Conservation (phyloP, 2,113 vertebrate genomes). For the Rhea pennata region DNA sequence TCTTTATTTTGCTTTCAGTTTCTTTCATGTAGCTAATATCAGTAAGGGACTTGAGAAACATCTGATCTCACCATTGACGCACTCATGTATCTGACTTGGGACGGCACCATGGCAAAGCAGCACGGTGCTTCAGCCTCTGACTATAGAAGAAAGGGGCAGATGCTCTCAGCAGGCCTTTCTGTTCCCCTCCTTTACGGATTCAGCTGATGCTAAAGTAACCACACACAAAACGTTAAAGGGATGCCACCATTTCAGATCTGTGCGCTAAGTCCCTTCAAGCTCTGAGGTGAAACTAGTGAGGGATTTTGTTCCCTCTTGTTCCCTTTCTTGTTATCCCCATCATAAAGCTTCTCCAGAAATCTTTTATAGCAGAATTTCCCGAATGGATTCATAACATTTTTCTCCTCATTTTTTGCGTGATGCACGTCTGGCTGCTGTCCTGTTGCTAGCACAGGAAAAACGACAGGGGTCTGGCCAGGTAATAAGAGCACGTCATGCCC, state of each 20-base stretch:
- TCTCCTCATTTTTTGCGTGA: background rate
- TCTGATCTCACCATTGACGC: background rate
- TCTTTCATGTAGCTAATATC: background rate
- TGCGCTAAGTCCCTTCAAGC: background rate
- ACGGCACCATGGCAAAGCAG: background rate
- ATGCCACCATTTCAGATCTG: background rate
- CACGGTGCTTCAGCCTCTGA: background rate
- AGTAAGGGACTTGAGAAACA: background rate
- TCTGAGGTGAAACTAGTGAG: background rate
- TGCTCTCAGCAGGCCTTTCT: background rate
- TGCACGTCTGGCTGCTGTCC: background rate
- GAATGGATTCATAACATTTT: background rate
- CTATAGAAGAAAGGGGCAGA: background rate
- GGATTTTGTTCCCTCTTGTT: background rate
- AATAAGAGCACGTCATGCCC: background rate
- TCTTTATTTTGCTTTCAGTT: constrained; percentile 26
- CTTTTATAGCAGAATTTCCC: background rate
- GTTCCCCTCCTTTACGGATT: background rate
- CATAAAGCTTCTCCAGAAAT: background rate
- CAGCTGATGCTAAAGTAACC: background rate
- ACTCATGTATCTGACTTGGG: fast-evolving
- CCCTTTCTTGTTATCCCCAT: background rate
- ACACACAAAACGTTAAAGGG: background rate
- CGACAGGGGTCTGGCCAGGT: background rate
- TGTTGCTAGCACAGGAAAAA: background rate